These are phyloP conservation scores for Cheilosia vulpina DNA, from an alignment of 2,888 invertebrate species.

Conservation along the genomic window DNA sequence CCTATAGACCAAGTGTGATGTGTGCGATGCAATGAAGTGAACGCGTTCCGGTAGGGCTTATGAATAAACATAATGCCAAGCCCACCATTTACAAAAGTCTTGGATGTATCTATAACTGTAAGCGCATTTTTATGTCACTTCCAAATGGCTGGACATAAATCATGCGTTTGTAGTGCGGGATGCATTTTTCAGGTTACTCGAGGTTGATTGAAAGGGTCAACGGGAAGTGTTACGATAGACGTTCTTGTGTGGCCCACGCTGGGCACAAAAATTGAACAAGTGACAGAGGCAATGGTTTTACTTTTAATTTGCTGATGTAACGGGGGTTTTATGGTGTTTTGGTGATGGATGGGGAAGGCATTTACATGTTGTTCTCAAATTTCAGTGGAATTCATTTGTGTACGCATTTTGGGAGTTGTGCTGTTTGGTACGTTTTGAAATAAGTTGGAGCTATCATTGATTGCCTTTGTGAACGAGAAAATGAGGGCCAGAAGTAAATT, in stretches of 20 bases:
- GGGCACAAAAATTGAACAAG: background rate
- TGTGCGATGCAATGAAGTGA: background rate
- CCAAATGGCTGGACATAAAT: slow-evolving; percentile 66
- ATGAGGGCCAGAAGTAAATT: no score
- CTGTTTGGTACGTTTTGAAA: no score
- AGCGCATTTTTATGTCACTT: slow-evolving; percentile 68
- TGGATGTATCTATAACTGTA: slow-evolving; percentile 66
- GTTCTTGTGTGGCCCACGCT: slow-evolving; percentile 22
- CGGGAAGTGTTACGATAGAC: slow-evolving; percentile 33
- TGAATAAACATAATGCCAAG: slow-evolving; percentile 54
- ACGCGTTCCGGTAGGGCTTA: slow-evolving; percentile 36
- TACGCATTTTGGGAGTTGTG: no score
- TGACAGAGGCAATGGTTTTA: background rate
- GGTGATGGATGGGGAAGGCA: no score
- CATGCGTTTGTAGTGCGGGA: slow-evolving; percentile 32
- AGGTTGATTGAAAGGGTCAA: slow-evolving; percentile 44
- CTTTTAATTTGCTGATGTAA: background rate
- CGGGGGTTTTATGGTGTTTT: background rate
- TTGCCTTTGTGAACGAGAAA: no score
- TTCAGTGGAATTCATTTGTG: no score
- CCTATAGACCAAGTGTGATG: background rate
- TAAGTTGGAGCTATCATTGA: no score
- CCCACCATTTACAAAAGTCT: slow-evolving; percentile 57
- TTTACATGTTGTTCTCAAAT: no score
- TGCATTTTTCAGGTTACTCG: slow-evolving; percentile 48